A percentile compares a stretch with the other conserved stretches of the same genome.
phyloP scores from a whole-genome alignment of 1,140 invertebrate species.

The Drosophila pruinosa region DNA sequence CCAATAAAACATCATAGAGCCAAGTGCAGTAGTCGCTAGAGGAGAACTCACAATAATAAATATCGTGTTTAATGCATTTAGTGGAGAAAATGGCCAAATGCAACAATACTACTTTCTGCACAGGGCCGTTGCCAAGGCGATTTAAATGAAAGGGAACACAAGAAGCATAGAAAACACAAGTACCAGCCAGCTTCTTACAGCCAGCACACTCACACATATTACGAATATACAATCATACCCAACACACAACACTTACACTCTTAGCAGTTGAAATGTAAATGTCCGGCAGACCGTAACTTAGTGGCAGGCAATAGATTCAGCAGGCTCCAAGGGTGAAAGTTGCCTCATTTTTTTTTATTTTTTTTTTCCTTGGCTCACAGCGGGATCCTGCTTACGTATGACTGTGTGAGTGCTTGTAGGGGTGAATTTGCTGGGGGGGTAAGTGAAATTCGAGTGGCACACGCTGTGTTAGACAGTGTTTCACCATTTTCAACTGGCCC shows the following conservation, averaged over 20 bases:
- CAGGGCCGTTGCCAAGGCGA: not conserved
- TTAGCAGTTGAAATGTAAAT: constrained; percentile 72
- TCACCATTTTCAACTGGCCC: constrained; percentile 56
- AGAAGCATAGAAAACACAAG: constrained; percentile 9
- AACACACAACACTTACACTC: not conserved
- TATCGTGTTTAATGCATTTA: constrained; percentile 80
- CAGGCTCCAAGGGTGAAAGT: constrained; percentile 66
- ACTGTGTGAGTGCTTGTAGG: constrained; percentile 1
- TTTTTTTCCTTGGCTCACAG: constrained; percentile 10
- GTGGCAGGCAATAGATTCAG: constrained; percentile 78
- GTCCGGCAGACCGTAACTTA: constrained; percentile 80
- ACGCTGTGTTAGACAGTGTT: constrained; percentile 77
- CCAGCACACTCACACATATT: not conserved
- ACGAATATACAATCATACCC: no score
- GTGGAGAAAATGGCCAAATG: constrained; percentile 64
- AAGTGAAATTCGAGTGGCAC: constrained; percentile 76
- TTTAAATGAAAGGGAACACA: constrained; percentile 30
- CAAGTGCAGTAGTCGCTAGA: not conserved
- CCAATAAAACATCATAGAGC: constrained; percentile 62
- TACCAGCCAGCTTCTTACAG: not conserved
- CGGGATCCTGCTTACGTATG: constrained; percentile 2
- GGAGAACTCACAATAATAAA: constrained; percentile 64
- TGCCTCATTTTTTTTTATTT: constrained; percentile 60
- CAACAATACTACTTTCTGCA: no score
- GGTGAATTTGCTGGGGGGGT: constrained; percentile 40